These are phyloP conservation scores for Ips typographus DNA, from an alignment of 1,140 invertebrate species.

Conservation along the genomic window DNA sequence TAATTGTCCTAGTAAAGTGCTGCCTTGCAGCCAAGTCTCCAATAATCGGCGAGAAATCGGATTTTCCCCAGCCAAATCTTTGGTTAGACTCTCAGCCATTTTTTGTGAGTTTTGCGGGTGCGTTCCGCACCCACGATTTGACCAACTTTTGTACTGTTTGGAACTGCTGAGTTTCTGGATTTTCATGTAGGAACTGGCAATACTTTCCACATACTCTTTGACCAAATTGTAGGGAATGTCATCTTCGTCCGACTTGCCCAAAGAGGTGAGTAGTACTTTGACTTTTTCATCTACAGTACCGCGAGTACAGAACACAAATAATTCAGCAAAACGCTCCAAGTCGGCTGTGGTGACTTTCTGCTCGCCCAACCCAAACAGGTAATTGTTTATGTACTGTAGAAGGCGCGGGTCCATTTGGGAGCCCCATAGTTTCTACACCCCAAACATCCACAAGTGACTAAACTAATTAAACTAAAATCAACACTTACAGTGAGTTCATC, in stretches of 20 bases:
- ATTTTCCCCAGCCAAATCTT: constrained; percentile 42
- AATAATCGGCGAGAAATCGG: constrained; percentile 42
- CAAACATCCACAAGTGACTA: constrained; percentile 13
- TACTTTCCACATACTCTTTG: constrained; percentile 63
- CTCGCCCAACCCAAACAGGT: constrained; percentile 59
- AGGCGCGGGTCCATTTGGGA: constrained; percentile 60
- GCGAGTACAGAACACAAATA: constrained; percentile 62
- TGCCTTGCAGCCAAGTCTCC: constrained; percentile 49
- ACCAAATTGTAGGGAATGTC: constrained; percentile 60
- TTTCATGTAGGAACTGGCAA: constrained; percentile 61
- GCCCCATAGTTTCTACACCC: constrained; percentile 60
- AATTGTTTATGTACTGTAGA: constrained; percentile 61
- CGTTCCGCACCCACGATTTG: constrained; percentile 47
- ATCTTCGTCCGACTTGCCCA: constrained; percentile 57
- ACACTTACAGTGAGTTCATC: constrained; percentile 64
- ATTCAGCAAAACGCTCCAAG: constrained; percentile 61
- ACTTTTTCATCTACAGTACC: constrained; percentile 61
- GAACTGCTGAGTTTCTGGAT: constrained; percentile 55
- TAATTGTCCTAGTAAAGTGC: constrained; percentile 48
- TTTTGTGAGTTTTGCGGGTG: constrained; percentile 50
- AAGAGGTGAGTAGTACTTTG: constrained; percentile 57
- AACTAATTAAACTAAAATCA: neutral
- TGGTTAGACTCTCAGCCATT: constrained; percentile 50
- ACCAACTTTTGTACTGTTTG: constrained; percentile 51
- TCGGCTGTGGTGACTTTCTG: constrained; percentile 55